These are phyloP conservation scores for Scrobipalpa atriplicella DNA, from an alignment of 2,888 invertebrate species.

Conservation along the genomic window DNA sequence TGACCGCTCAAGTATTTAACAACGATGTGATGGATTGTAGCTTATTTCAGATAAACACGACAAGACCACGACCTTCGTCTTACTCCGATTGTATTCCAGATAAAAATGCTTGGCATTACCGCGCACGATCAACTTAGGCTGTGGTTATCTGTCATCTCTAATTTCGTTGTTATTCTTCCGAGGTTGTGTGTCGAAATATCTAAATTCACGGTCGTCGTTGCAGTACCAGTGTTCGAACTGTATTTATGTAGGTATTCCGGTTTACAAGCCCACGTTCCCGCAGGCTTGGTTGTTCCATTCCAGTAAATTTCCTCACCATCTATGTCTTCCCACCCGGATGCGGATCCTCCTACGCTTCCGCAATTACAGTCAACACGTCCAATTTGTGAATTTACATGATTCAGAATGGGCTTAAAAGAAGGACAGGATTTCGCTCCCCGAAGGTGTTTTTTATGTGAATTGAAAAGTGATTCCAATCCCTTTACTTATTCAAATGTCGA, in stretches of 20 bases:
- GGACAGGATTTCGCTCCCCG: neutral
- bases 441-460: neutral
- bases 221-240: neutral
- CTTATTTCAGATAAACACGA: slow-evolving; percentile 36
- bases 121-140: slow-evolving; percentile 12
- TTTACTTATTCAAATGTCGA: slow-evolving; percentile 11
- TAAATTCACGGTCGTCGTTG: neutral
- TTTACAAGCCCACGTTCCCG: slow-evolving; percentile 19
- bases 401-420: neutral
- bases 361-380: slow-evolving; percentile 13
- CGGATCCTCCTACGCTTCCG: slow-evolving; percentile 18
- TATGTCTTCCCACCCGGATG: slow-evolving; percentile 20
- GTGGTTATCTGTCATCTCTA: slow-evolving; percentile 12
- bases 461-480: slow-evolving; percentile 6
- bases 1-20: slow-evolving; percentile 67
- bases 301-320: slow-evolving; percentile 10
- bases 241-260: neutral
- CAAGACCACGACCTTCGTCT: slow-evolving; percentile 28
- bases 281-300: slow-evolving; percentile 12
- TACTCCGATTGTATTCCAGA: slow-evolving; percentile 27
- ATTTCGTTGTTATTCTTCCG: slow-evolving; percentile 12
- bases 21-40: slow-evolving; percentile 53
- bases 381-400: slow-evolving; percentile 7
- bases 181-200: slow-evolving; percentile 3
- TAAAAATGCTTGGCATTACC: slow-evolving; percentile 20